Evolutionary conservation across 2,797 vertebrate genomes (phyloP).

Genomic region (Microctenopoma stevenorrisi): DNA sequence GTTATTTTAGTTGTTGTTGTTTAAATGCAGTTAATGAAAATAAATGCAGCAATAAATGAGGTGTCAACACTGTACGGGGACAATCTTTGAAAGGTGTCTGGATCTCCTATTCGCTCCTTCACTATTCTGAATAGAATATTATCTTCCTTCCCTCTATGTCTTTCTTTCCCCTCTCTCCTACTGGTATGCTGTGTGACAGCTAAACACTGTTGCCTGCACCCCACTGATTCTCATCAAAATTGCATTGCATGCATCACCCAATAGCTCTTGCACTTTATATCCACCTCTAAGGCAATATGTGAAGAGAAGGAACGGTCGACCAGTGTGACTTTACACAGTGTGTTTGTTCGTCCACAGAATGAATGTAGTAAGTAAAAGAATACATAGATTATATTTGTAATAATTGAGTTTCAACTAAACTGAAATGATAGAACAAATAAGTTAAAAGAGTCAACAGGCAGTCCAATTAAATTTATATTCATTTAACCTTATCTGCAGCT

Average conservation of each 20-base stretch:
- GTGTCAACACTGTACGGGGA: conserved; percentile 2
- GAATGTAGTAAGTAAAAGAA: not conserved
- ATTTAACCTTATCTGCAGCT: not conserved
- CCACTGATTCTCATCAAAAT: conserved; percentile 74
- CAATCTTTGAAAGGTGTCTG: conserved; percentile 37
- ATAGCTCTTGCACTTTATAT: conserved; percentile 55
- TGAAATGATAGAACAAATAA: not conserved
- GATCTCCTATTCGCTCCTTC: conserved; percentile 24
- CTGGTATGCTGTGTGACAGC: conserved; percentile 64
- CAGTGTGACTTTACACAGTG: not conserved
- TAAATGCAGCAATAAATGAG: too few species aligned
- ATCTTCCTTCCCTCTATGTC: conserved; percentile 35
- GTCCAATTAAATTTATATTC: not conserved
- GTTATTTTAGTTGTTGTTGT: too few species aligned
- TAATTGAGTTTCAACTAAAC: not conserved
- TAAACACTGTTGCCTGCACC: conserved; percentile 69
- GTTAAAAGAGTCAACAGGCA: not conserved
- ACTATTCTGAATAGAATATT: conserved; percentile 55
- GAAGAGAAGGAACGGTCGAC: conserved; percentile 33
- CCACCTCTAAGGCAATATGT: conserved; percentile 53
- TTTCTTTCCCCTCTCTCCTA: conserved; percentile 54
- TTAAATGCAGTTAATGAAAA: too few species aligned
- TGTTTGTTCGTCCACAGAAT: not conserved
- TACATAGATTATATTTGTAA: not conserved
- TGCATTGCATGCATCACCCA: conserved; percentile 62